phyloP scores from a whole-genome alignment of 2,113 vertebrate species.

The Nycticryphes semicollaris region DNA sequence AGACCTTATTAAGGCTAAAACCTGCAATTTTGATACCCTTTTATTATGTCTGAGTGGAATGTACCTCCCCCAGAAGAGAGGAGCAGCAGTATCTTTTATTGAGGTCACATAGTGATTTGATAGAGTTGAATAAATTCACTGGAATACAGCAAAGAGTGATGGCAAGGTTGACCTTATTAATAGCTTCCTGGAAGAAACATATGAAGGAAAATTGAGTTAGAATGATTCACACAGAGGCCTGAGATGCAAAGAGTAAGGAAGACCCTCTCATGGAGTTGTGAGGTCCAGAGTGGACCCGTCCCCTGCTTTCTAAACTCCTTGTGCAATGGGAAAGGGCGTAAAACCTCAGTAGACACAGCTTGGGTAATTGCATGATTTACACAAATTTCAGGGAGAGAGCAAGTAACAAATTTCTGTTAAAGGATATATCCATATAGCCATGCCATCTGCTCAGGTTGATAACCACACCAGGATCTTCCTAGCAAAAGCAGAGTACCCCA shows the following conservation, averaged over 20 bases:
- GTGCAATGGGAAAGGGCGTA: neutral
- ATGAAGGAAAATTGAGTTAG: neutral
- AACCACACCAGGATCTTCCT: neutral
- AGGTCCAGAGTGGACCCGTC: neutral
- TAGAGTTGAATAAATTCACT: neutral
- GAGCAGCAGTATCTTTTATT: neutral
- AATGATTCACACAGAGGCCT: neutral
- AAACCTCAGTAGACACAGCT: neutral
- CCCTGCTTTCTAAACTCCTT: neutral
- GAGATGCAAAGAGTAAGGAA: neutral
- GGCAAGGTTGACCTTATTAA: neutral
- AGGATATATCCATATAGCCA: neutral
- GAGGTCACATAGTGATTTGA: neutral
- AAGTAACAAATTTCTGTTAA: neutral
- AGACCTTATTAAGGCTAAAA: neutral
- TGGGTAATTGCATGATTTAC: neutral
- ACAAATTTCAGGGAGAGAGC: neutral
- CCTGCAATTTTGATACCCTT: neutral
- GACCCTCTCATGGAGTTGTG: neutral
- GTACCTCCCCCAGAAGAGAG: neutral
- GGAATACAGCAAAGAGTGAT: neutral
- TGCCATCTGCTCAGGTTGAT: too few species aligned
- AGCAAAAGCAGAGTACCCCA: neutral
- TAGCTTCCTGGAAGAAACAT: neutral
- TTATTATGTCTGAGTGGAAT: neutral